Base-by-base conservation (phyloP, 2,797 vertebrate species). In the Thaleichthys pacificus region DNA sequence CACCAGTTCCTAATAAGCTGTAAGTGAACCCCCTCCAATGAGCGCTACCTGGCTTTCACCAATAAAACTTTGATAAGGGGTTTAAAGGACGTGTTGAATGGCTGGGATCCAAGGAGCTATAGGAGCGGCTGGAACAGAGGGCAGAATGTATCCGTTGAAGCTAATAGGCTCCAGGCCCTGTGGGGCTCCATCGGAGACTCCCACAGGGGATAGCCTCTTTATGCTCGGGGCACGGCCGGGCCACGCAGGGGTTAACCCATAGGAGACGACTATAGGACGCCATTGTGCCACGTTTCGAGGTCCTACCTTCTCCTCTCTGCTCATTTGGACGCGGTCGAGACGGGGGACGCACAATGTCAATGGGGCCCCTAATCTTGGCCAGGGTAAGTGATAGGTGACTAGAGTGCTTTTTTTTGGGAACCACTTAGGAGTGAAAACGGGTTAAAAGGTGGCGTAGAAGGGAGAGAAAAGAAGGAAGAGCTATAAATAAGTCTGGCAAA, bases 181-280 rank as follows among this genome's bases (percentile, higher is more conserved):
- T 75, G 86, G 89, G 84, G 71, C 83, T 85, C 79, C 84, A 89
- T 84, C 68, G 81, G 87, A 91, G 81, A 86, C 87, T 90, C 89
- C 89, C 88, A 82, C 62, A 81, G 88, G 88, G 89, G 78, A 83
- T 74, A 80, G 81, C 74, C 82, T 89, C 77, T 90, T 85, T 90
- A 82, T 86, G 76, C 72, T 30, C 75, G 81, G 86, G 91, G 85
- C 84, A 85, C 61, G 75, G 84, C 80, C 84, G 82, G 88, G 89
- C 85, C 85, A 87, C 76, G 76, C 77, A 61, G 83, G 81, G 85
- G 89, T 90, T 92, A 89, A 90, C 84, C 86, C 88, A 87, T 84
- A 85, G 84, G 84, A 76, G 68, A 86, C 9, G 70, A 82, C 78
- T 85, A 84, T 87, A 88, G 69, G 86, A 88, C 73, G 82, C 81